Percentiles rank a stretch among this genome's conserved stretches.
Evolutionary conservation across 2,113 vertebrate genomes (phyloP).

Genomic region (Apteryx mantelli): DNA sequence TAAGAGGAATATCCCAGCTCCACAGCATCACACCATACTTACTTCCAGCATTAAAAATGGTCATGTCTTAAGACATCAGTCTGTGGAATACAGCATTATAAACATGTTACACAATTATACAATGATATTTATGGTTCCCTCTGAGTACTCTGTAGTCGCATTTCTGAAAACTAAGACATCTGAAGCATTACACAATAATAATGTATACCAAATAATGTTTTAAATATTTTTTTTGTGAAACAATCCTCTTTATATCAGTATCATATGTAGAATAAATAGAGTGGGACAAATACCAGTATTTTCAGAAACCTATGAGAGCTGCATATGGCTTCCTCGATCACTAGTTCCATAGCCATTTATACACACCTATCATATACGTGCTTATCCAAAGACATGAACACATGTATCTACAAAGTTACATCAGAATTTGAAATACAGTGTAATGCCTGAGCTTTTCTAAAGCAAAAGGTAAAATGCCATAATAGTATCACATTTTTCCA

Average conservation of each 20-base stretch:
- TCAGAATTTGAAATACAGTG: background rate
- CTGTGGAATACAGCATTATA: background rate
- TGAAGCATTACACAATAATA: background rate
- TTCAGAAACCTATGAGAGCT: background rate
- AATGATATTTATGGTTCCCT: accelerated
- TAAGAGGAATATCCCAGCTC: background rate
- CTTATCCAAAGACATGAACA: background rate
- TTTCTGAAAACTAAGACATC: background rate
- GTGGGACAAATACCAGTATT: background rate
- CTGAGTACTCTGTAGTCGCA: background rate
- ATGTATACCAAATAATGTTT: background rate
- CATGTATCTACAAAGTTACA: background rate
- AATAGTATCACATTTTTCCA: background rate
- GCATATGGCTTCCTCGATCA: background rate
- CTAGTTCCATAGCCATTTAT: background rate
- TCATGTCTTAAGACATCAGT: background rate
- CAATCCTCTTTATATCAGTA: background rate
- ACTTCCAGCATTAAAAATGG: background rate
- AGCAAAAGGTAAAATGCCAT: background rate
- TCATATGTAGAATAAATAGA: background rate
- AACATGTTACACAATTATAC: background rate
- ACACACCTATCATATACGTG: background rate
- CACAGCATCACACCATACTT: background rate
- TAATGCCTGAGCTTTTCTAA: background rate
- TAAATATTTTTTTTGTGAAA: background rate